Conservation (phyloP, 2,113 vertebrate species). For the Cryptoleucopteryx plumbea region DNA sequence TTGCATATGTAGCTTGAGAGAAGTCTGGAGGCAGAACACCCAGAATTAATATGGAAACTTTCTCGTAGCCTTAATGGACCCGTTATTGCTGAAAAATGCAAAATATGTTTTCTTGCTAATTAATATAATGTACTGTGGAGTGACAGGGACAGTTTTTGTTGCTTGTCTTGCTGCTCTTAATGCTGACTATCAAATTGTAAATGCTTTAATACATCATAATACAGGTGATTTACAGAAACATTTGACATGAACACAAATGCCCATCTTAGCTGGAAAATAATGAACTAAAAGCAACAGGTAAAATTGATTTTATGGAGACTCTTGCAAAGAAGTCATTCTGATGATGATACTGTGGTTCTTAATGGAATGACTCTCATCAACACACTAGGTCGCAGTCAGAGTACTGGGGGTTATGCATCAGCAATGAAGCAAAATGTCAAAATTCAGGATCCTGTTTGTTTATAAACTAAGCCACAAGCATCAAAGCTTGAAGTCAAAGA, state of each 20-base stretch:
- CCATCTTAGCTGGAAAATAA: background rate
- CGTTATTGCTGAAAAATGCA: background rate
- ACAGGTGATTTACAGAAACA: background rate
- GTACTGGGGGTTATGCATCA: background rate
- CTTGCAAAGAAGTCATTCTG: background rate
- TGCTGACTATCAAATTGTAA: background rate
- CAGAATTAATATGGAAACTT: background rate
- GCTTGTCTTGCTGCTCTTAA: background rate
- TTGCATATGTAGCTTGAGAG: background rate
- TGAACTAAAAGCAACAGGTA: background rate
- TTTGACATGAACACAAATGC: background rate
- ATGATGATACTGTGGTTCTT: background rate
- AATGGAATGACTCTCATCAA: background rate
- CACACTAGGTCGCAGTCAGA: background rate
- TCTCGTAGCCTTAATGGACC: background rate
- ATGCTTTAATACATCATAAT: background rate
- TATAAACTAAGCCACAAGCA: slow-evolving; percentile 17
- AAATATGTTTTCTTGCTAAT: background rate
- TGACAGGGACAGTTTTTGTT: background rate
- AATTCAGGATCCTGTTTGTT: background rate
- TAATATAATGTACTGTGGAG: background rate
- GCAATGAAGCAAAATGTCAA: background rate
- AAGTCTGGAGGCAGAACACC: background rate
- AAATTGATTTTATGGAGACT: background rate
- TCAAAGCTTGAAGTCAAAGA: background rate